phyloP scores from a whole-genome alignment of 2,113 vertebrate genomes.

The Sorex fumeus region DNA sequence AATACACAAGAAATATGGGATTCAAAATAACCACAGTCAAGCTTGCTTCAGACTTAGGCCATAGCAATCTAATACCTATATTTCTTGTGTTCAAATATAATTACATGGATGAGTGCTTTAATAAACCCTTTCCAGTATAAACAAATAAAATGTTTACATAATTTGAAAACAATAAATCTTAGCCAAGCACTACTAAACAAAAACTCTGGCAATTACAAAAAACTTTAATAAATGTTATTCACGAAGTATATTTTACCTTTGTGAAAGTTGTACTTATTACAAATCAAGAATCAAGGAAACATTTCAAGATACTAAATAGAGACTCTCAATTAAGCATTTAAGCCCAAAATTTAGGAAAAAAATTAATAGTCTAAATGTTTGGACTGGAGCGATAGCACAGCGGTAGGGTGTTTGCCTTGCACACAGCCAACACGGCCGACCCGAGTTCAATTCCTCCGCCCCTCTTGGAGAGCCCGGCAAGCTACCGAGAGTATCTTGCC shows the following conservation, averaged over 20 bases:
- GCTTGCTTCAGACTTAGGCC: slow-evolving; percentile 9
- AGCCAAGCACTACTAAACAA: slow-evolving; percentile 52
- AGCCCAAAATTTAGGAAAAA: not conserved
- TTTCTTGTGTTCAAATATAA: slow-evolving; percentile 55
- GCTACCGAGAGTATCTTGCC: too few relatives aligned
- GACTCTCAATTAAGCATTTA: slow-evolving; percentile 11
- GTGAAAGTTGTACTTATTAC: not conserved
- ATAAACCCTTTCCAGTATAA: slow-evolving; percentile 65
- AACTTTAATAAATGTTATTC: slow-evolving; percentile 58
- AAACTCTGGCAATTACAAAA: slow-evolving; percentile 2
- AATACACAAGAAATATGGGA: not conserved
- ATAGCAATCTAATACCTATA: slow-evolving; percentile 33
- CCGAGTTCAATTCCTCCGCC: too few relatives aligned
- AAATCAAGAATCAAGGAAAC: not conserved
- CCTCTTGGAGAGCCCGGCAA: too few relatives aligned
- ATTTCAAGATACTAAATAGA: slow-evolving; percentile 36
- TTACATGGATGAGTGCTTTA: slow-evolving; percentile 66
- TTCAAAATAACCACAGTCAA: slow-evolving; percentile 28
- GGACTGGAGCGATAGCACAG: too few relatives aligned
- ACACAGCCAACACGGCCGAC: too few relatives aligned
- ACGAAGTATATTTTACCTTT: slow-evolving; percentile 39
- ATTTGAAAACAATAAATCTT: slow-evolving; percentile 67
- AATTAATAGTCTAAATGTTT: not conserved
- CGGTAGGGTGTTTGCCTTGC: too few relatives aligned
- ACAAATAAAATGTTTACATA: slow-evolving; percentile 63